These are phyloP conservation scores for Myzus persicae DNA, from an alignment of 1,140 invertebrate genomes.

Conservation along the genomic window DNA sequence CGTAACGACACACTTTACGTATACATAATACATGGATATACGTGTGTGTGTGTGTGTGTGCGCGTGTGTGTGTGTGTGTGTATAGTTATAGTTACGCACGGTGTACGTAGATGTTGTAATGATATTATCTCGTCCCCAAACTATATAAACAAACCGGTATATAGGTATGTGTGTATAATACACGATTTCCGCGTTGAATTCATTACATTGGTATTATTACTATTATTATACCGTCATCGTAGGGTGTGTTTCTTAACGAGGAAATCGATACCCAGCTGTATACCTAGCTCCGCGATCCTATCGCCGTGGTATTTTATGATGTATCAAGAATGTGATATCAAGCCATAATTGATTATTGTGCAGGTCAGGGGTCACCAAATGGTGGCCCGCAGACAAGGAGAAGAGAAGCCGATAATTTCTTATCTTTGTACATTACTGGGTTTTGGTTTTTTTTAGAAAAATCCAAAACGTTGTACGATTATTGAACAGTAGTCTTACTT, in stretches of 20 bases:
- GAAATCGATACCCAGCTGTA: neutral
- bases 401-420: too few species aligned
- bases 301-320: neutral
- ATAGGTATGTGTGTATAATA: neutral
- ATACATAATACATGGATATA: neutral
- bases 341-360: neutral
- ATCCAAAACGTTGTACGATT: too few species aligned
- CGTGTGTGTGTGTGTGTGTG: too few species aligned
- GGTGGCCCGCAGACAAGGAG: too few species aligned
- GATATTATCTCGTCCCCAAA: constrained; percentile 8
- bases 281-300: neutral
- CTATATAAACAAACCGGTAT: constrained; percentile 9
- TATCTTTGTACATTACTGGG: too few species aligned
- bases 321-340: too few species aligned
- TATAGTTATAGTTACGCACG: neutral
- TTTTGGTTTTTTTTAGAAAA: too few species aligned
- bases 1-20: constrained; percentile 13
- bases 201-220: neutral
- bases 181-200: neutral
- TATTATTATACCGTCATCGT: too few species aligned
- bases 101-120: neutral
- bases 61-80: too few species aligned
- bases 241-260: neutral
- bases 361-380: too few species aligned
- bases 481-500: too few species aligned